A percentile compares a stretch with the other conserved stretches of the same genome.
Evolutionary conservation across 2,113 vertebrate species (phyloP).

Genomic region (Eleginops maclovinus): DNA sequence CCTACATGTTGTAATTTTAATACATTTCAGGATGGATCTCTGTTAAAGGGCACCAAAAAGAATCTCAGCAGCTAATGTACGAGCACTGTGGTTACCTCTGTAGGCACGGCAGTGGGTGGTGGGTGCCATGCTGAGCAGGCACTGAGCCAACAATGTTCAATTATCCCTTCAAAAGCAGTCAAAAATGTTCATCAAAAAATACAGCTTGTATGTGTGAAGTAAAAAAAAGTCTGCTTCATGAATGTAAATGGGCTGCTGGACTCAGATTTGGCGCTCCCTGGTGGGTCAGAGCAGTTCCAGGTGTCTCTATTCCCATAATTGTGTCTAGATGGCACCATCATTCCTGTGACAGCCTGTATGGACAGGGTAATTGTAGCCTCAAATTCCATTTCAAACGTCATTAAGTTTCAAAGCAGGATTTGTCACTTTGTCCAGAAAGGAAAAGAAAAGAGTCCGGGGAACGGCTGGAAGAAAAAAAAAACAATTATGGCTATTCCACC

Average conservation of each 20-base stretch:
- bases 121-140: constrained; percentile 7
- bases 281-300: constrained; percentile 48
- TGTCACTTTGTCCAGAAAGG: constrained; percentile 71
- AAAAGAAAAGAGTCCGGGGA: constrained; percentile 38
- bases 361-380: constrained; percentile 78
- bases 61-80: constrained; percentile 11
- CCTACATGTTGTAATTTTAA: background rate
- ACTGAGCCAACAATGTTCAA: constrained; percentile 9
- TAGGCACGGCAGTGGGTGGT: background rate
- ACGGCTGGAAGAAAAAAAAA: constrained; percentile 40
- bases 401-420: constrained; percentile 82
- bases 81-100: constrained; percentile 1
- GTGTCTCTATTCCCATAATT: constrained; percentile 72
- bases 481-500: constrained; percentile 56
- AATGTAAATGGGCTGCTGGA: constrained; percentile 6
- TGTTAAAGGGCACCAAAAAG: background rate
- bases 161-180: constrained; percentile 34
- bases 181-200: background rate
- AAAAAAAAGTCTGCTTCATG: background rate
- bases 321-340: constrained; percentile 68
- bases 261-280: constrained; percentile 3
- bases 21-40: background rate
- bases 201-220: background rate
- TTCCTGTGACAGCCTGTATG: constrained; percentile 73
- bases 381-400: constrained; percentile 84